Evolutionary conservation across 2,888 invertebrate species (phyloP).

Genomic region (Tubulanus polymorphus): DNA sequence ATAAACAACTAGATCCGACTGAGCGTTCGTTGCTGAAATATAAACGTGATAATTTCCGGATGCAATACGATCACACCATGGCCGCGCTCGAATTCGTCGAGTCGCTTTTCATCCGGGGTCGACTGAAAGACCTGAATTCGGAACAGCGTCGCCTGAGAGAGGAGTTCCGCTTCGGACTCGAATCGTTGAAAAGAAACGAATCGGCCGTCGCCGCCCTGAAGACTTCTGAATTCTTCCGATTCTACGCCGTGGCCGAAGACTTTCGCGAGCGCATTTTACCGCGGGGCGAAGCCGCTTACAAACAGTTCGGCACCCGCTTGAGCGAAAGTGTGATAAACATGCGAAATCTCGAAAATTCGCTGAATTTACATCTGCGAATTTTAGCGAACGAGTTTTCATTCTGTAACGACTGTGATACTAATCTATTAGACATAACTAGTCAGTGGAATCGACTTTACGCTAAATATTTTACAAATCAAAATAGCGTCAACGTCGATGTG

Average conservation of each 20-base stretch:
- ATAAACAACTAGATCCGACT: no score
- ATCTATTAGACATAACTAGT: no score
- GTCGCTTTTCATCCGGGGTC: neutral
- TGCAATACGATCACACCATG: constrained; percentile 1
- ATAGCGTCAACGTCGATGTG: no score
- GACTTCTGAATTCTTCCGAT: neutral
- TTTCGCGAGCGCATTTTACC: neutral
- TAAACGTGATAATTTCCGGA: neutral
- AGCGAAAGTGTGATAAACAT: neutral
- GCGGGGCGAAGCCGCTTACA: neutral
- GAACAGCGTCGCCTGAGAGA: neutral
- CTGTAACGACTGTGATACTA: no score
- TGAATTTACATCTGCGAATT: no score
- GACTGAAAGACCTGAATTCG: neutral
- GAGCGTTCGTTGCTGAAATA: no score
- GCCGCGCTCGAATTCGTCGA: neutral
- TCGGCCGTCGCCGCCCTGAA: neutral
- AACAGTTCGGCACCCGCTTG: neutral
- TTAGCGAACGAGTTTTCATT: no score
- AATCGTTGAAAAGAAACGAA: neutral
- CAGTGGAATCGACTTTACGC: neutral
- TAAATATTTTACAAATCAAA: neutral
- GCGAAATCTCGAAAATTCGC: neutral
- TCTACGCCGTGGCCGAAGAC: neutral
- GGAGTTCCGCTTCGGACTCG: neutral